Conservation (phyloP, 2,797 vertebrate genomes). For the Cryptoprocta ferox region DNA sequence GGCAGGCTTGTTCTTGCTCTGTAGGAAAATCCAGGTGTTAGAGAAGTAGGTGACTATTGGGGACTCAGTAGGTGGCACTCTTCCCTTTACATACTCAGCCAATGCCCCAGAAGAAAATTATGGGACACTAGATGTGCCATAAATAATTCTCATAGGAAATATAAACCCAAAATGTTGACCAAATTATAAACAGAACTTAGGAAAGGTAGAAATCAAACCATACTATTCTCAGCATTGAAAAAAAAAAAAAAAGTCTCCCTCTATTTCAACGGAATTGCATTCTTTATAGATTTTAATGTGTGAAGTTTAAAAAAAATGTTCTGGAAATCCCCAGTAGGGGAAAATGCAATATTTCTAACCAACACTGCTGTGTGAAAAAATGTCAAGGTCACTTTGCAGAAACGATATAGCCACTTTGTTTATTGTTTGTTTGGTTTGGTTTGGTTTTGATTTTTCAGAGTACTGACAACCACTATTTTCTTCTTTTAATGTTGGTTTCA, state of each 20-base stretch:
- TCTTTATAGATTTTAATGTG: slow-evolving; percentile 12
- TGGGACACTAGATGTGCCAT: slow-evolving; percentile 15
- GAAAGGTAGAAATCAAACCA: slow-evolving; percentile 35
- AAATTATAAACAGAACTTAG: slow-evolving; percentile 57
- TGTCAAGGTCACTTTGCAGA: slow-evolving; percentile 55
- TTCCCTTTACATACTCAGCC: slow-evolving; percentile 78
- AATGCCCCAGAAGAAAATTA: slow-evolving; percentile 64
- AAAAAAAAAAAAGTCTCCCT: not conserved
- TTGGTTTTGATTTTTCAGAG: slow-evolving; percentile 52
- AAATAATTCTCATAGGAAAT: slow-evolving; percentile 64
- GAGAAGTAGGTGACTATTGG: slow-evolving; percentile 67
- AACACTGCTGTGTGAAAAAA: slow-evolving; percentile 40
- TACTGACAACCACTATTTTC: slow-evolving; percentile 12
- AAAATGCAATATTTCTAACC: slow-evolving; percentile 58
- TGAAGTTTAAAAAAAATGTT: not conserved
- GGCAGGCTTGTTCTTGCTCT: slow-evolving; percentile 29
- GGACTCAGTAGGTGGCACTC: slow-evolving; percentile 83
- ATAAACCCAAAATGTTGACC: slow-evolving; percentile 68
- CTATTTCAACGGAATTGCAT: slow-evolving; percentile 36
- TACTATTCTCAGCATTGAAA: not conserved
- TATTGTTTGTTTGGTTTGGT: not conserved
- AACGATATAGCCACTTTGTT: slow-evolving; percentile 16
- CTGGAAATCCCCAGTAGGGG: slow-evolving; percentile 44
- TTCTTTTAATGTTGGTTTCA: slow-evolving; percentile 32
- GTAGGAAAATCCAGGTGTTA: slow-evolving; percentile 70